Percentiles rank a stretch among this genome's conserved stretches.
phyloP scores from a whole-genome alignment of 2,888 invertebrate species.

The Sturmia bella region DNA sequence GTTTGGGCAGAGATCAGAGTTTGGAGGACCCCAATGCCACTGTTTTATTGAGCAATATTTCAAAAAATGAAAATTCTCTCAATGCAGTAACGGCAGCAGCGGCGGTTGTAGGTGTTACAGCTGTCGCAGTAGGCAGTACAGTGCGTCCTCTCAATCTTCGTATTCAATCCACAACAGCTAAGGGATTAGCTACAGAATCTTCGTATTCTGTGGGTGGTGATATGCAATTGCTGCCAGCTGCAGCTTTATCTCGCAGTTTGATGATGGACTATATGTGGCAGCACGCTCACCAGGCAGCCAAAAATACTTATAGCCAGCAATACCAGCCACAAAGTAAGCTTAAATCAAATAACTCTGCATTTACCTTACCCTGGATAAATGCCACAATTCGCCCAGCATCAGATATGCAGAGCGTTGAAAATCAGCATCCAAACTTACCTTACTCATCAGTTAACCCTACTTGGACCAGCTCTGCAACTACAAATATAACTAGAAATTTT shows the following conservation, averaged over 20 bases:
- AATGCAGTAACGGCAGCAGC: slow-evolving; percentile 72
- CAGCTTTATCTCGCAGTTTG: slow-evolving; percentile 85
- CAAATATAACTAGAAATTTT: slow-evolving; percentile 72
- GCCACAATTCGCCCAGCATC: slow-evolving; percentile 72
- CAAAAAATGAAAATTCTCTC: slow-evolving; percentile 42
- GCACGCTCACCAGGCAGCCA: slow-evolving; percentile 82
- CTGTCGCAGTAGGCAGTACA: slow-evolving; percentile 73
- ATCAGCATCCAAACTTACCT: slow-evolving; percentile 7
- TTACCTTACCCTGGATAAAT: slow-evolving; percentile 86
- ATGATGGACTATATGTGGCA: slow-evolving; percentile 93
- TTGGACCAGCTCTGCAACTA: slow-evolving; percentile 1
- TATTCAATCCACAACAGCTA: slow-evolving; percentile 65
- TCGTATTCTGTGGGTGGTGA: slow-evolving; percentile 73
- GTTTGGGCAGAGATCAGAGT: slow-evolving; percentile 23
- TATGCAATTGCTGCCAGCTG: slow-evolving; percentile 75
- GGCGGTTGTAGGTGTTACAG: slow-evolving; percentile 75
- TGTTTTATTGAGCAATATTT: slow-evolving; percentile 4
- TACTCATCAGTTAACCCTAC: slow-evolving; percentile 25
- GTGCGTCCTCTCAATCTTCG: slow-evolving; percentile 70
- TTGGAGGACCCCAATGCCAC: slow-evolving; percentile 14
- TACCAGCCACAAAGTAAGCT: slow-evolving; percentile 69
- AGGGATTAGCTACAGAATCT: slow-evolving; percentile 66
- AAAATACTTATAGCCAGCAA: slow-evolving; percentile 68
- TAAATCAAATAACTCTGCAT: slow-evolving; percentile 75
- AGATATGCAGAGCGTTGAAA: neutral